Percentiles rank a stretch among this genome's conserved stretches.
These are phyloP conservation scores for Liasis olivaceus DNA, from an alignment of 2,797 vertebrate species.

Conservation along the genomic window DNA sequence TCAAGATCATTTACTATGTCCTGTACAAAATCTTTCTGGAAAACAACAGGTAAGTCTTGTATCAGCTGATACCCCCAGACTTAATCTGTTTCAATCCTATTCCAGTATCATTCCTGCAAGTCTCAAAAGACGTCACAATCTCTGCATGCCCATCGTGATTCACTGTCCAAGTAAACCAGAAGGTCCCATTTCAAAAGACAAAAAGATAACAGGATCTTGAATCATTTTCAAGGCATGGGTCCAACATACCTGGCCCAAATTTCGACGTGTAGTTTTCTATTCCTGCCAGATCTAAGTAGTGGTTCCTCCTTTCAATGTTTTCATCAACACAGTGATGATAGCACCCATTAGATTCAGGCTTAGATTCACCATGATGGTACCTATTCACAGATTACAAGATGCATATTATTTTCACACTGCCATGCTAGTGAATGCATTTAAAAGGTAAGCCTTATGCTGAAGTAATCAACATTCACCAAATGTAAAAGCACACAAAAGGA, in stretches of 20 bases:
- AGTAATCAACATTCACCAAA: constrained; percentile 10
- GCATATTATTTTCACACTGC: constrained; percentile 40
- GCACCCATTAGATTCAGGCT: constrained; percentile 84
- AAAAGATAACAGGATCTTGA: not conserved
- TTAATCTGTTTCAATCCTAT: not conserved
- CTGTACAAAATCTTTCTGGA: not conserved
- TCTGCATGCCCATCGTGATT: not conserved
- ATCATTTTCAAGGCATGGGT: not conserved
- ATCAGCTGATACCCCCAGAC: constrained; percentile 23
- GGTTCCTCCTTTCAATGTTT: constrained; percentile 99
- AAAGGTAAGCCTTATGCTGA: constrained; percentile 39
- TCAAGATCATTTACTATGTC: not conserved
- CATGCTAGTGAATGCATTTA: constrained; percentile 50
- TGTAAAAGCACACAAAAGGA: not conserved
- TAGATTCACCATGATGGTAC: constrained; percentile 84
- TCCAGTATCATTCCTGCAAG: not conserved
- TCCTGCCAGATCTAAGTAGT: constrained; percentile 98
- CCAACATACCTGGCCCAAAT: constrained; percentile 86
- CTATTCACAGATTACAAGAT: constrained; percentile 70
- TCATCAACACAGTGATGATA: constrained; percentile 94
- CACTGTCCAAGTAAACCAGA: not conserved
- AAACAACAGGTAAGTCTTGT: constrained; percentile 8
- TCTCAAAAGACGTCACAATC: not conserved
- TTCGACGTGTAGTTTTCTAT: constrained; percentile 98
- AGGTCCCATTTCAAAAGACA: not conserved